A percentile compares a stretch with the other conserved stretches of the same genome.
Conservation (phyloP, 2,888 invertebrate species). For the Stenoptilia bipunctidactyla region DNA sequence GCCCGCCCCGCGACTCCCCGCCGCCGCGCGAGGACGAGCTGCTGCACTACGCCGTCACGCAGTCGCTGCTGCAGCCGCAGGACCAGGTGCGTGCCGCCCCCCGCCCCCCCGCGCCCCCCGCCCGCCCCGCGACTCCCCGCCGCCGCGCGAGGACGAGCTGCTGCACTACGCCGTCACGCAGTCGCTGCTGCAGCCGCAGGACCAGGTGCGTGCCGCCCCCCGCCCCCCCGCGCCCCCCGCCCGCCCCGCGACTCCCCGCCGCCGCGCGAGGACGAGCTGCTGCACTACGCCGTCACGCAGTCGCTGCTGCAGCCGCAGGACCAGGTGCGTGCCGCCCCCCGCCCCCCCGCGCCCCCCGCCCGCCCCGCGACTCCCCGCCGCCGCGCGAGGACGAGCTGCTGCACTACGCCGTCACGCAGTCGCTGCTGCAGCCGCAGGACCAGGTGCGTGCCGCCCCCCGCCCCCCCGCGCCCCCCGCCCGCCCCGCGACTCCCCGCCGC, state of each 20-base stretch:
- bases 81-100: too few species aligned
- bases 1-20: too few species aligned
- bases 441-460: too few species aligned
- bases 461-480: slow-evolving; percentile 76
- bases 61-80: slow-evolving; percentile 92
- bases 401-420: slow-evolving; percentile 96
- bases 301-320: slow-evolving; percentile 87
- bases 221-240: slow-evolving; percentile 75
- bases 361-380: too few species aligned
- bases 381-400: slow-evolving; percentile 82
- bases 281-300: slow-evolving; percentile 96
- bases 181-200: slow-evolving; percentile 91
- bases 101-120: too few species aligned
- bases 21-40: slow-evolving; percentile 82
- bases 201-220: too few species aligned
- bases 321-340: slow-evolving; percentile 28
- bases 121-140: too few species aligned
- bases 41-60: slow-evolving; percentile 94
- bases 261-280: too few species aligned
- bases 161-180: slow-evolving; percentile 96
- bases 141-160: slow-evolving; percentile 81
- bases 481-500: too few species aligned
- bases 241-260: too few species aligned
- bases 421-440: slow-evolving; percentile 88
- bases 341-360: too few species aligned